phyloP scores from a whole-genome alignment of 2,888 invertebrate genomes.

The Tipula vernalis region DNA sequence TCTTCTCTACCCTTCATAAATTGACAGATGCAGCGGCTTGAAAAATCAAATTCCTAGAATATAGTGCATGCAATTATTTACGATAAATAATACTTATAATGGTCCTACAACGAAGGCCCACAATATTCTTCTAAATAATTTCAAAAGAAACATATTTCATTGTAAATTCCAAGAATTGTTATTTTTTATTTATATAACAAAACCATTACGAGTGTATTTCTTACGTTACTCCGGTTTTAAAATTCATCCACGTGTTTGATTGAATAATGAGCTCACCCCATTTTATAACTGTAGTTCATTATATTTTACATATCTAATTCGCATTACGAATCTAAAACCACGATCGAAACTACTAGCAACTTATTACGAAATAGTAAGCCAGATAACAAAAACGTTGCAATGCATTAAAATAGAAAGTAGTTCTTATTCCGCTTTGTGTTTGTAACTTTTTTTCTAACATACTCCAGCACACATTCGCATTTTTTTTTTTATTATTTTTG shows the following conservation, averaged over 20 bases:
- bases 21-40: no score
- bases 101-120: no score
- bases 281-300: neutral
- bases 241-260: neutral
- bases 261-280: neutral
- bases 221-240: neutral
- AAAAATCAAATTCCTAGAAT: no score
- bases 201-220: neutral
- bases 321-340: neutral
- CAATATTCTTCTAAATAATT: neutral
- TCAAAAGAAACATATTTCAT: neutral
- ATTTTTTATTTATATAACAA: neutral
- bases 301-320: neutral
- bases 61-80: no score
- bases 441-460: neutral
- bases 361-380: neutral
- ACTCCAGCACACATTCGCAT: neutral
- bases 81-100: no score
- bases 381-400: neutral
- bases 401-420: neutral
- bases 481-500: neutral
- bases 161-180: neutral
- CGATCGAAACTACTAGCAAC: neutral
- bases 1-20: no score
- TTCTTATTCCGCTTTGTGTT: neutral